Evolutionary conservation across 2,797 vertebrate species (phyloP).

Genomic region (Hyperoplus immaculatus): DNA sequence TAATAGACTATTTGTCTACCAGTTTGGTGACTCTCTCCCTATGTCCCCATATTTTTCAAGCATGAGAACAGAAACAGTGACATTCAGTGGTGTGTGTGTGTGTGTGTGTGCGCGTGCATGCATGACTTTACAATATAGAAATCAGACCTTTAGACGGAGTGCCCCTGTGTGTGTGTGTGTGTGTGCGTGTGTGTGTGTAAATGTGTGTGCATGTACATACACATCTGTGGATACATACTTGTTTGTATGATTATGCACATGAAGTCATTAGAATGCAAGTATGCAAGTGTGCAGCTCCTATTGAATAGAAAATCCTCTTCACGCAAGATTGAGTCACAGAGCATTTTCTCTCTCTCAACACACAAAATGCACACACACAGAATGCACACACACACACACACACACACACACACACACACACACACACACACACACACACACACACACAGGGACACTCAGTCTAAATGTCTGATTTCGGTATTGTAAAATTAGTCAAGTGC

Average conservation of each 20-base stretch:
- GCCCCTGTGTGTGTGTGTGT: conserved; percentile 23
- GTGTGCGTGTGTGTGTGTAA: conserved; percentile 14
- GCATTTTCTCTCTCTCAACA: conserved; percentile 44
- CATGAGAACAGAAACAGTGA: conserved; percentile 29
- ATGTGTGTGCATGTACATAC: conserved; percentile 1
- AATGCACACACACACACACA: conserved; percentile 27
- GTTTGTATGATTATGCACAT: conserved; percentile 72
- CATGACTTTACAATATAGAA: conserved; percentile 74
- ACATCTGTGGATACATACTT: conserved; percentile 39
- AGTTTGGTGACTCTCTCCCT: conserved; percentile 20
- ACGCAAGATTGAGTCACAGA: conserved; percentile 78
- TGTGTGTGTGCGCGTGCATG: background rate
- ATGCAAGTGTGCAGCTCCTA: conserved; percentile 82
- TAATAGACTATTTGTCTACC: background rate
- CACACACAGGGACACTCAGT: conserved; percentile 31
- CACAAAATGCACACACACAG: conserved; percentile 33
- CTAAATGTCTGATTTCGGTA: conserved; percentile 69
- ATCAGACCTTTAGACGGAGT: conserved; percentile 64
- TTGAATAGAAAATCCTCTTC: conserved; percentile 82
- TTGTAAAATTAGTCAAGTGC: conserved; percentile 78
- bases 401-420: conserved; percentile 12
- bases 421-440: conserved; percentile 27
- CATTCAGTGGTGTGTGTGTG: conserved; percentile 12
- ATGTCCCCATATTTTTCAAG: conserved; percentile 17
- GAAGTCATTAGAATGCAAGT: conserved; percentile 85